phyloP scores from a whole-genome alignment of 2,113 vertebrate genomes.

The Cynoglossus semilaevis region DNA sequence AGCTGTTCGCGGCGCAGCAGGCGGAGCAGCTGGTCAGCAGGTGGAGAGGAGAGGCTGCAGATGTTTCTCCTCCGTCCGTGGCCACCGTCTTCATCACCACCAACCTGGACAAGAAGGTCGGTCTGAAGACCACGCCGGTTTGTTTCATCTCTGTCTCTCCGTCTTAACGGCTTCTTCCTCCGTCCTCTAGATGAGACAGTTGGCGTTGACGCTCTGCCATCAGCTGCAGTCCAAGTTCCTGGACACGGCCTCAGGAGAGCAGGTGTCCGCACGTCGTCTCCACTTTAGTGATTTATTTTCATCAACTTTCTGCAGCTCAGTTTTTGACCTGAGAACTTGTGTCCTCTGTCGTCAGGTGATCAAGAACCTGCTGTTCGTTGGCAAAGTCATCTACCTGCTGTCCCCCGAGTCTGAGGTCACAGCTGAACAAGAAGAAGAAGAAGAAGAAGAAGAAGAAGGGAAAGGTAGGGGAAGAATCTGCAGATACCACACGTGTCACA shows the following conservation, averaged over 20 bases:
- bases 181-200: constrained; percentile 83
- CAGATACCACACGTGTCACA: no score
- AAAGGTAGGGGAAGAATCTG: not conserved
- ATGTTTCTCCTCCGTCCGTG: constrained; percentile 25
- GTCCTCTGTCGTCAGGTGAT: constrained; percentile 77
- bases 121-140: not conserved
- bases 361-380: constrained; percentile 93
- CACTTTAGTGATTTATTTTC: not conserved
- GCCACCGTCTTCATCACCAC: constrained; percentile 76
- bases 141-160: fast-evolving
- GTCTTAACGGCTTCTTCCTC: not conserved
- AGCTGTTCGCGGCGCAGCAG: constrained; percentile 86
- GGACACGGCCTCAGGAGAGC: constrained; percentile 85
- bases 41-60: constrained; percentile 67
- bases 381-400: constrained; percentile 89
- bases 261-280: constrained; percentile 72
- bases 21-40: constrained; percentile 83
- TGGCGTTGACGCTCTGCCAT: constrained; percentile 85
- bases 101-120: constrained; percentile 85
- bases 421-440: constrained; percentile 18
- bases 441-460: constrained; percentile 28
- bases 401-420: constrained; percentile 72
- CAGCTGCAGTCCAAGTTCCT: constrained; percentile 94
- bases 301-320: fast-evolving
- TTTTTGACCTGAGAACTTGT: not conserved